Percentiles rank a stretch among this genome's conserved stretches.
These are phyloP conservation scores for Allobates femoralis DNA, from an alignment of 2,797 vertebrate genomes.

Conservation along the genomic window DNA sequence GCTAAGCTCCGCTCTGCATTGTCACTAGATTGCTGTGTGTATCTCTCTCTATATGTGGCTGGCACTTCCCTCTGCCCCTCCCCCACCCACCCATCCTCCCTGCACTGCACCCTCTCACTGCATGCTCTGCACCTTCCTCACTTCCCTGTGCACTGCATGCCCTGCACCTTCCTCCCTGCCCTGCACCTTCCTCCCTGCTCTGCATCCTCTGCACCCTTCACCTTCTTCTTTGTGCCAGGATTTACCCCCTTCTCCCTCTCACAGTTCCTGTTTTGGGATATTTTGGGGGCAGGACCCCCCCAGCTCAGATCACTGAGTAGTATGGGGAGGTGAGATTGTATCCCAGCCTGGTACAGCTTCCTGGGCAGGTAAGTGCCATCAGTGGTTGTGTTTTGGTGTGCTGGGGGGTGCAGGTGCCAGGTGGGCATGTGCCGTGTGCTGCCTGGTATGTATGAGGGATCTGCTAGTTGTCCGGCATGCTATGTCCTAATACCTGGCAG, in stretches of 20 bases:
- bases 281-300: slow-evolving; percentile 27
- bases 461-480: background rate
- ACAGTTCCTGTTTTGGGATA: background rate
- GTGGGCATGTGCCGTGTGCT: background rate
- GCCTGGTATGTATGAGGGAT: background rate
- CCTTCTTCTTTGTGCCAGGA: background rate
- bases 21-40: slow-evolving; percentile 25
- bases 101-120: slow-evolving; percentile 39
- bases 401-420: background rate
- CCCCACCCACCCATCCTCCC: slow-evolving; percentile 21
- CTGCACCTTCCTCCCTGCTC: too few relatives aligned
- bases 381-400: background rate
- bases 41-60: background rate
- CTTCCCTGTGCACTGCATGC: slow-evolving; percentile 38
- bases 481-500: background rate
- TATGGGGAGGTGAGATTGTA: slow-evolving; percentile 48
- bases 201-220: background rate
- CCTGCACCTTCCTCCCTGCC: slow-evolving; percentile 16
- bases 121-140: slow-evolving; percentile 42
- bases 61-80: slow-evolving; percentile 28
- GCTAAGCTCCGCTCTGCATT: background rate
- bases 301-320: slow-evolving; percentile 1
- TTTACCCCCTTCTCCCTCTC: slow-evolving; percentile 4
- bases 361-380: slow-evolving; percentile 46
- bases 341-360: slow-evolving; percentile 20